Conservation (phyloP, 2,113 vertebrate species). For the Crotalus helleri region DNA sequence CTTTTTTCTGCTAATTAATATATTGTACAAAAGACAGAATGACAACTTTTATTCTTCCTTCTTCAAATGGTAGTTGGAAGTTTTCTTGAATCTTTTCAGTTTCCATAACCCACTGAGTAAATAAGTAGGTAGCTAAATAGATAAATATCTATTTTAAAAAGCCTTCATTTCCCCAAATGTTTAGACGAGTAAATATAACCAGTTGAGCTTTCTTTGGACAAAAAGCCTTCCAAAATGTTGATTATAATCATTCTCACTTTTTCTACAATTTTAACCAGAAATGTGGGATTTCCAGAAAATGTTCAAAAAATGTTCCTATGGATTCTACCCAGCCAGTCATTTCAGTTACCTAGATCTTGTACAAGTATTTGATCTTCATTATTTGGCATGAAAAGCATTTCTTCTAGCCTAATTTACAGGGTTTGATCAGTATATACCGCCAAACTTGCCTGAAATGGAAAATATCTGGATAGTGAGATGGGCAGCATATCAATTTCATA, state of each 20-base stretch:
- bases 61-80: background rate
- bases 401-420: too few species aligned
- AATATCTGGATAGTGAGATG: too few species aligned
- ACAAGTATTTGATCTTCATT: too few species aligned
- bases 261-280: background rate
- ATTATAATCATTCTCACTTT: background rate
- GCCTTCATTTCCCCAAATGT: background rate
- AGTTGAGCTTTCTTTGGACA: background rate
- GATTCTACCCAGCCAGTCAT: too few species aligned
- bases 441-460: too few species aligned
- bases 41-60: background rate
- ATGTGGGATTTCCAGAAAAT: too few species aligned
- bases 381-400: too few species aligned
- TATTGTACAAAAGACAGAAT: background rate
- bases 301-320: too few species aligned
- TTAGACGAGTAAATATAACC: background rate
- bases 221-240: background rate
- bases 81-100: background rate
- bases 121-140: too few species aligned
- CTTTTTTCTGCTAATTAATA: conserved; percentile 29
- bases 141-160: background rate
- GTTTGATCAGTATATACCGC: too few species aligned
- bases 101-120: background rate
- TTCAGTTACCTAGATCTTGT: too few species aligned
- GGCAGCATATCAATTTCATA: too few species aligned